phyloP scores from a whole-genome alignment of 2,113 vertebrate genomes.

The Geothlypis trichas region DNA sequence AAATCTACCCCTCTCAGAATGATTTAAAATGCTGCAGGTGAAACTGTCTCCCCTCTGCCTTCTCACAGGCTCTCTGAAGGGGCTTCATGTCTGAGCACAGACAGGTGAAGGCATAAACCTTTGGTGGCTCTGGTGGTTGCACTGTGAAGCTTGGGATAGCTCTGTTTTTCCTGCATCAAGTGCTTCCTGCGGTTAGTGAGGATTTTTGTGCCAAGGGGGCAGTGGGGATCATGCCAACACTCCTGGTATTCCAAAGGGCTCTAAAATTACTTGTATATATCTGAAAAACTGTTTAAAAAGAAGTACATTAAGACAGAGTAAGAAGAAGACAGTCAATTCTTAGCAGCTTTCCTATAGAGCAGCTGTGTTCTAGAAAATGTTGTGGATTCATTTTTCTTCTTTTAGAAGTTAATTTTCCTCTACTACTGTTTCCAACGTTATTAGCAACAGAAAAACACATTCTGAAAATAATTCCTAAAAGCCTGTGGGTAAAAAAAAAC shows the following conservation, averaged over 20 bases:
- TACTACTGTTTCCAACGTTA: neutral
- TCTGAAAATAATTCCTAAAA: constrained; percentile 24
- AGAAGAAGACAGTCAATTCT: neutral
- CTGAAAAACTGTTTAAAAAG: neutral
- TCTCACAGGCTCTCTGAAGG: neutral
- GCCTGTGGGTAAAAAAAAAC: neutral
- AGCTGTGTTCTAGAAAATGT: neutral
- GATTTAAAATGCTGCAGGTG: constrained; percentile 19
- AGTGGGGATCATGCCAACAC: rapidly evolving
- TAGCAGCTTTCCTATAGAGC: neutral
- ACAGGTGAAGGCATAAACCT: neutral
- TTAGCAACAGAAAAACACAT: neutral
- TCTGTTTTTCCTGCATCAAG: neutral
- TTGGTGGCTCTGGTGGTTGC: neutral
- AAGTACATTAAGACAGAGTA: neutral
- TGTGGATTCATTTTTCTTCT: neutral
- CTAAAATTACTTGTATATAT: neutral
- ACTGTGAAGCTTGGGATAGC: neutral
- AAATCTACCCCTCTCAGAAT: constrained; percentile 10
- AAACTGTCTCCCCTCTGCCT: neutral
- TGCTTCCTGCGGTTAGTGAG: neutral
- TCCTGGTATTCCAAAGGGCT: neutral
- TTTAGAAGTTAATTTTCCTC: neutral
- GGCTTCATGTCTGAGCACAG: neutral
- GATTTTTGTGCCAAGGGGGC: neutral